Base-by-base conservation (phyloP, 2,888 invertebrate species). In the Ophion ventricosus region DNA sequence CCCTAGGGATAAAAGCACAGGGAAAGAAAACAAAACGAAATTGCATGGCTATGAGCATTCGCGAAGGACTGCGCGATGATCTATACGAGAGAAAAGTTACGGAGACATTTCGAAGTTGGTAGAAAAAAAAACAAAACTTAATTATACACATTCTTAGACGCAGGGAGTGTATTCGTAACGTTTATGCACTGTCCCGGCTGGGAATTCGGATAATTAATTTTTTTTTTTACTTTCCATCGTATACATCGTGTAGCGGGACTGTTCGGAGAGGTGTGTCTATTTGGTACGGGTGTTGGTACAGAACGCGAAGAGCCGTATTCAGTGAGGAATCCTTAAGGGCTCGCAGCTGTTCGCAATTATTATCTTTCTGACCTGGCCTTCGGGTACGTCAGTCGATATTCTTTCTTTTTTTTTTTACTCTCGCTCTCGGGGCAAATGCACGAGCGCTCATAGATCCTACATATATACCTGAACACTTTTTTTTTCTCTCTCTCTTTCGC, bases 321-420 rank as follows among this genome's bases (percentile, higher is more conserved):
- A 75, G 26, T 78, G 82, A 64, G 80, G 83, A 80, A 86, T 87
- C 86, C 78, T 80, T 78, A 87, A 85, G 88, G 83, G 84, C 83
- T 86, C 85, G 90, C 92, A 92, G 92, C 92, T 92, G 92, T 90
- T 90, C 88, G 88, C 90, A 90, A 91, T 90, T 90, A 91, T 90
- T 91, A 89, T 89, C 88, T 89, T 90, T 89, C 87, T 88, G 89
- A 88, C 88, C 87, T 89, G 87, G 85, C 87, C 29, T 84, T 82
- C 80, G 82, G 74, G 49, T 64, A 56, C 81, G 76, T 79, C 78
- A 79, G 56, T 82, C 75, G 49, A 63, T 75, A 54, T 64, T 75
- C 72, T 64, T 29, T 63, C 63, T 63, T 63, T 70, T 29, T 67
- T 66, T 70, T 57, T 74, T 67, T 35, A 35, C 35, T 35, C 35